Evolutionary conservation across 2,797 vertebrate genomes (phyloP).

Genomic region (Eospalax fontanierii): DNA sequence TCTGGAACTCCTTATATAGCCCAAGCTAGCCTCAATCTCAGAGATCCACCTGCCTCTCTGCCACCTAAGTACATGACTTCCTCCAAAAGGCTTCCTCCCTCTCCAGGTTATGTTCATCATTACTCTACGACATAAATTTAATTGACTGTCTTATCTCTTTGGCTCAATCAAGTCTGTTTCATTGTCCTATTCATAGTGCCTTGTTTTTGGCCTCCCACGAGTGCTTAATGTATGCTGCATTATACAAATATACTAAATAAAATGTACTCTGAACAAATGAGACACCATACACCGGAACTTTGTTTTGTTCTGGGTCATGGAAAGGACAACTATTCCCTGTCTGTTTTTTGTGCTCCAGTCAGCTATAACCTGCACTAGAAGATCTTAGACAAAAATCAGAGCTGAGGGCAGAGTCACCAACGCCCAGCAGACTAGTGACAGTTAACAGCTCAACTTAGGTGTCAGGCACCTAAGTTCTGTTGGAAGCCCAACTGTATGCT

Average conservation of each 20-base stretch:
- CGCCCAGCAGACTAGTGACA: background rate
- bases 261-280: background rate
- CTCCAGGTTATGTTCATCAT: background rate
- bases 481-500: background rate
- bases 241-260: background rate
- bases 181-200: background rate
- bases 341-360: background rate
- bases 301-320: slow-evolving; percentile 19
- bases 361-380: background rate
- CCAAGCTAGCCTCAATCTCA: no score
- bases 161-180: background rate
- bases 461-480: background rate
- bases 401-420: background rate
- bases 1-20: no score
- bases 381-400: background rate
- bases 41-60: no score
- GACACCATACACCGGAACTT: background rate
- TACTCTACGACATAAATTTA: background rate
- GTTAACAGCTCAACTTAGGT: background rate
- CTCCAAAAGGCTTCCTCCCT: background rate
- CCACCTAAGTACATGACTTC: background rate
- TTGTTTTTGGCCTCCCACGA: background rate
- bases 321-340: background rate
- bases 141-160: background rate
- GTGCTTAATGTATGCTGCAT: background rate